A percentile compares a stretch with the other conserved stretches of the same genome.
Evolutionary conservation across 2,888 invertebrate genomes (phyloP).

Genomic region (Koerneria pararmatus): DNA sequence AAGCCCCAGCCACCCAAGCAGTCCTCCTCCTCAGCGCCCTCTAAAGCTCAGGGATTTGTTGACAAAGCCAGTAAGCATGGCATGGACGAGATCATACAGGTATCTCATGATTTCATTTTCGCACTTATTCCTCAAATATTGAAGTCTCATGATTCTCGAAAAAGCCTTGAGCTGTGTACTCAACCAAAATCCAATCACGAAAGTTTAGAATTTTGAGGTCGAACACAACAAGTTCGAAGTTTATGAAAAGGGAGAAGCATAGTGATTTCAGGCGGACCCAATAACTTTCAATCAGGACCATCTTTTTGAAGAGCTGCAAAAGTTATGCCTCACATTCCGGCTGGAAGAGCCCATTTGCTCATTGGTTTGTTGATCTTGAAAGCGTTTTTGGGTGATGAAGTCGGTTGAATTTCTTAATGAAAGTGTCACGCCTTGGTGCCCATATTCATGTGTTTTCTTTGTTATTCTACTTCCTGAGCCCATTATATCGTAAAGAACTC

Average conservation of each 20-base stretch:
- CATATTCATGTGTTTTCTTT: too few relatives aligned
- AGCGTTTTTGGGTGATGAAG: conserved; percentile 53
- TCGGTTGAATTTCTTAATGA: not conserved
- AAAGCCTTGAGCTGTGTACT: too few relatives aligned
- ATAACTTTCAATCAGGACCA: conserved; percentile 92
- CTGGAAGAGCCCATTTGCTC: conserved; percentile 97
- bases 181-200: too few relatives aligned
- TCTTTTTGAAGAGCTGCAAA: conserved; percentile 85
- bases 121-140: too few relatives aligned
- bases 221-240: too few relatives aligned
- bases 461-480: too few relatives aligned
- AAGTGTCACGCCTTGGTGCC: too few relatives aligned
- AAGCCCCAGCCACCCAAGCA: conserved; percentile 85
- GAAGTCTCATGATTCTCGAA: too few relatives aligned
- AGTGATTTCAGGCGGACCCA: conserved; percentile 79
- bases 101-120: too few relatives aligned
- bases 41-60: conserved; percentile 55
- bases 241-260: not conserved
- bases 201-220: too few relatives aligned
- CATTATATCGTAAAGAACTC: too few relatives aligned
- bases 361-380: too few relatives aligned
- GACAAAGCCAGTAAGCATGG: conserved; percentile 96
- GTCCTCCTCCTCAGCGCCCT: conserved; percentile 48
- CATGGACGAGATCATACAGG: conserved; percentile 89
- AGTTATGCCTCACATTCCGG: conserved; percentile 86